These are phyloP conservation scores for Danio tinwini DNA, from an alignment of 2,797 vertebrate species.

Conservation along the genomic window DNA sequence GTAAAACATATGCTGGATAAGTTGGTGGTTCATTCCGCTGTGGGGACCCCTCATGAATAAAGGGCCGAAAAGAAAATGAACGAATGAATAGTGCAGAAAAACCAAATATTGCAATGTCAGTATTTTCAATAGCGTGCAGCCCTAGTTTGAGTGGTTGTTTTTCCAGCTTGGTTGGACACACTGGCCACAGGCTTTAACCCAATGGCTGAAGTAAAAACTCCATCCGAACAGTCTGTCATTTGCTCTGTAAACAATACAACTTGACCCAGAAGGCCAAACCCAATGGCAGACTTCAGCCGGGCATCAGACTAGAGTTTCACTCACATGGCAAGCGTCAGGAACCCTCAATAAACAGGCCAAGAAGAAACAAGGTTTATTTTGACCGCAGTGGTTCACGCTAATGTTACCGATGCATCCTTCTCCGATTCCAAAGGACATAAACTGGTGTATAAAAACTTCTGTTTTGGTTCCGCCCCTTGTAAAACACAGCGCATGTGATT, in stretches of 20 bases:
- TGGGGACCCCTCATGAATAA: too few relatives aligned
- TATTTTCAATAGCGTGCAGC: too few relatives aligned
- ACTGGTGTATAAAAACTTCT: constrained; percentile 55
- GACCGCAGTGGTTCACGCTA: constrained; percentile 34
- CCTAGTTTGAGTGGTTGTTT: not conserved
- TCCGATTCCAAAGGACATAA: constrained; percentile 62
- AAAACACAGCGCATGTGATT: constrained; percentile 60
- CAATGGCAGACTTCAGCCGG: constrained; percentile 4
- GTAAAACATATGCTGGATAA: too few relatives aligned
- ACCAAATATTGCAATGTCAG: too few relatives aligned
- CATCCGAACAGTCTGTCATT: constrained; percentile 38
- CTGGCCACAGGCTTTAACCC: not conserved
- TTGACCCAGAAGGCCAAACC: constrained; percentile 35
- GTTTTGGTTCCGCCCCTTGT: constrained; percentile 57
- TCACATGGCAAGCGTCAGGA: constrained; percentile 21
- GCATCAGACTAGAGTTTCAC: constrained; percentile 37
- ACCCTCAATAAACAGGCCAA: constrained; percentile 18
- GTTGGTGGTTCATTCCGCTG: too few relatives aligned
- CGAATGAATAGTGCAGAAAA: too few relatives aligned
- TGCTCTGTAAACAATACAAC: constrained; percentile 47
- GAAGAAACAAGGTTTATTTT: constrained; percentile 37
- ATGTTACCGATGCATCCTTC: constrained; percentile 42
- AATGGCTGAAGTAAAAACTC: constrained; percentile 39
- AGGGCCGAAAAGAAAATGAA: too few relatives aligned
- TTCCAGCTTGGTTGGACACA: not conserved